These are phyloP conservation scores for Octopus sinensis DNA, from an alignment of 1,140 invertebrate genomes.

Conservation along the genomic window DNA sequence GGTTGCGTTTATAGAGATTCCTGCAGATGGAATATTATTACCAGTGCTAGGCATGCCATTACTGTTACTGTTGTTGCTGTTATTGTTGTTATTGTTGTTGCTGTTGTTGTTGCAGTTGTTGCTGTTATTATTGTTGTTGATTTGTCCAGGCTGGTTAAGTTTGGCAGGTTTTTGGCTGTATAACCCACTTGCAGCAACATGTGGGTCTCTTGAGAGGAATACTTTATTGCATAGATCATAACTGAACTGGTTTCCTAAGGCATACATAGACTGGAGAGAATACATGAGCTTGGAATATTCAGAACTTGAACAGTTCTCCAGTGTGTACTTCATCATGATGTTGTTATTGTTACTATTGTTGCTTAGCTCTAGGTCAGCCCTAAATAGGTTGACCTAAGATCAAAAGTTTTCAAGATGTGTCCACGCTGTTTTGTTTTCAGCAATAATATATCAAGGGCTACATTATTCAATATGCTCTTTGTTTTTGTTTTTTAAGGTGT, in stretches of 20 bases:
- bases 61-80: background rate
- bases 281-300: background rate
- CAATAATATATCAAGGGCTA: too few relatives aligned
- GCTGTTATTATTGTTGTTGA: background rate
- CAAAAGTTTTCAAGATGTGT: too few relatives aligned
- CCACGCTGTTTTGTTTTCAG: too few relatives aligned
- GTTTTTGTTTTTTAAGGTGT: too few relatives aligned
- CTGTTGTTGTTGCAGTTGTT: background rate
- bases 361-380: too few relatives aligned
- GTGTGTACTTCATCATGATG: background rate
- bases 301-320: background rate
- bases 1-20: background rate
- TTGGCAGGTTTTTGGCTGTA: background rate
- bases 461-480: too few relatives aligned
- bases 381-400: too few relatives aligned
- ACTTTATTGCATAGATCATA: constrained; percentile 1
- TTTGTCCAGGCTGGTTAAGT: too few relatives aligned
- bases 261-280: background rate
- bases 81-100: background rate
- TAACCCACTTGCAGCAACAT: background rate
- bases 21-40: background rate
- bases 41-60: background rate
- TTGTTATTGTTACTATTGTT: background rate
- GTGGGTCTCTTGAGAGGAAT: background rate
- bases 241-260: background rate